Base-by-base conservation (phyloP, 2,888 invertebrate species). In the Sialis lutaria region DNA sequence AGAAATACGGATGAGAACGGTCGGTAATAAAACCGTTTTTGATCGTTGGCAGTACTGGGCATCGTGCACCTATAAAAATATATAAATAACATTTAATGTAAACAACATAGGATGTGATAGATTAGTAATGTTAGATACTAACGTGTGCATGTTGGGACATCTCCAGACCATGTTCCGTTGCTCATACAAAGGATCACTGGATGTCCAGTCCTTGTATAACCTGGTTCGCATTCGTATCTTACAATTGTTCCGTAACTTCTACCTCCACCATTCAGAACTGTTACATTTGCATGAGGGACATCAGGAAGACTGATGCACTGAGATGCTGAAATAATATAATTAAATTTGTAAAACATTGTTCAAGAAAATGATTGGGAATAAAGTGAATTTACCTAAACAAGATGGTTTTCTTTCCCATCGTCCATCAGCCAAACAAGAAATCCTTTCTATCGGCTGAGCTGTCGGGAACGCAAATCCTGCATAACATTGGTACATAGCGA, bases 401-500 rank as follows among this genome's bases (percentile, higher is more conserved):
- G 85, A 81, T 5, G 92, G 92, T 58, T 91, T 84, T 58, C 87
- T 81, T 62, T 91, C 91, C 92, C 92, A 92, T 59, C 83, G 74
- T 4, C 92, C 92, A 62, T 90, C 88, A 48, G 89, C 81, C 50
- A 89, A 70, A 59, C 92, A 93, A 6, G 88, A 84, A 54, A 92
- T 89, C 60, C 79, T 82, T 66, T 92, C 92, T 49, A 87, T 85
- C 0, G 88, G 87, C 55, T 82, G 74, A 45, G 85, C 84, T 45
- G 89, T 86, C 5, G 90, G 81, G 60, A 96, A 95, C 45, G 89
- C 89, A 61, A 93, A 93, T 40, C 92, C 95, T 46, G 93, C 92
- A 62, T 96, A 95, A 62, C 95, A 96, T 60, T 93, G 92, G 63
- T 95, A 96, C 63, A 89, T 91, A 47, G 93, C 93, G 53, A 89